A percentile compares a stretch with the other conserved stretches of the same genome.
phyloP scores from a whole-genome alignment of 2,888 invertebrate genomes.

The Limnephilus auricula region DNA sequence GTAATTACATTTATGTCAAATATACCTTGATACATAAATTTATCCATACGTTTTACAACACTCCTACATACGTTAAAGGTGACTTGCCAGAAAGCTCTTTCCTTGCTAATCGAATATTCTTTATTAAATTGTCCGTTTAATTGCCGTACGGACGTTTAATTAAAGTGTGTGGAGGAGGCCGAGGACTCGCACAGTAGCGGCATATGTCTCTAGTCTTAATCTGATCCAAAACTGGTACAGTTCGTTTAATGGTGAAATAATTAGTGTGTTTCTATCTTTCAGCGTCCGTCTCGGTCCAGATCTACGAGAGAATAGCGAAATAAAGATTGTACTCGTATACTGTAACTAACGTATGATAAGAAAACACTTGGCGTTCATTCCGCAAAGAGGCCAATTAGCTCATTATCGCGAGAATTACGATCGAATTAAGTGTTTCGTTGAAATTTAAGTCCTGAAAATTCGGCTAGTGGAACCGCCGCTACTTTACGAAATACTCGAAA shows the following conservation, averaged over 20 bases:
- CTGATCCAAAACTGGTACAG: conserved; percentile 25
- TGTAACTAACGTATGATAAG: neutral
- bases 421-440: neutral
- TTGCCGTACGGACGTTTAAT: neutral
- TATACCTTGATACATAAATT: no score
- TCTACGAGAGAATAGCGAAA: neutral
- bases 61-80: neutral
- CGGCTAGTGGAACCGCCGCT: neutral
- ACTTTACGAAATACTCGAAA: neutral
- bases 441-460: neutral
- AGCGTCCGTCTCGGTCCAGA: neutral
- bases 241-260: conserved; percentile 3
- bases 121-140: neutral
- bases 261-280: neutral
- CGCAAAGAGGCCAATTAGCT: conserved; percentile 2
- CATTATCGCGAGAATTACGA: neutral
- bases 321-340: neutral
- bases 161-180: neutral
- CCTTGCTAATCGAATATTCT: neutral
- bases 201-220: neutral
- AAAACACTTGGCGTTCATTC: neutral
- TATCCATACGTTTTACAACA: neutral
- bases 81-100: neutral
- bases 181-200: neutral
- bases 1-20: neutral